phyloP scores from a whole-genome alignment of 2,888 invertebrate genomes.

The Xylota sylvarum region DNA sequence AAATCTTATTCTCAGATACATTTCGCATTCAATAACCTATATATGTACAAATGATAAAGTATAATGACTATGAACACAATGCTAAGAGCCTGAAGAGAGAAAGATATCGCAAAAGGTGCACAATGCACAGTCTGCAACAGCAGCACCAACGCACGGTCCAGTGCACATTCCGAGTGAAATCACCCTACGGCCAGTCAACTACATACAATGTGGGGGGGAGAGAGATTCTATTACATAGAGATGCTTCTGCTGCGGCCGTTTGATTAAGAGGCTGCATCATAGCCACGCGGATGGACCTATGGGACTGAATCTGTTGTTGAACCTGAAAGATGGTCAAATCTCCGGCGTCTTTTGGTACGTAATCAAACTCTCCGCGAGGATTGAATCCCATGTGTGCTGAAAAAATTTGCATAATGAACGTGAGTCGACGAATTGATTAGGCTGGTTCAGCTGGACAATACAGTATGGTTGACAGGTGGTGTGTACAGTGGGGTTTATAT shows the following conservation, averaged over 20 bases:
- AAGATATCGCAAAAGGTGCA: conserved; percentile 24
- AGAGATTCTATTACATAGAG: conserved; percentile 67
- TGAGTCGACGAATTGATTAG: conserved; percentile 75
- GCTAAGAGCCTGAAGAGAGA: conserved; percentile 56
- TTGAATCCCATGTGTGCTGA: conserved; percentile 61
- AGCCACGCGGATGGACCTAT: conserved; percentile 38
- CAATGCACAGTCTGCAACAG: conserved; percentile 34
- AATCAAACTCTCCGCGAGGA: conserved; percentile 48
- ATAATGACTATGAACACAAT: conserved; percentile 75
- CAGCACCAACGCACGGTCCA: conserved; percentile 62
- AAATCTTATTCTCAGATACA: conserved; percentile 66
- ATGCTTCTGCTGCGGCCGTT: conserved; percentile 61
- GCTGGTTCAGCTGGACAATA: conserved; percentile 29
- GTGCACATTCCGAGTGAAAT: conserved; percentile 66
- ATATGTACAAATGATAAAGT: conserved; percentile 75
- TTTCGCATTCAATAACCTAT: conserved; percentile 76
- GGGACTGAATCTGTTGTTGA: conserved; percentile 38
- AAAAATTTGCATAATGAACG: conserved; percentile 75
- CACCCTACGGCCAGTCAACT: conserved; percentile 37
- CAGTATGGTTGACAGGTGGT: conserved; percentile 41
- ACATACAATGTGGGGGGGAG: conserved; percentile 20
- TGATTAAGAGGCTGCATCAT: conserved; percentile 70
- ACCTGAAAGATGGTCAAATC: conserved; percentile 62
- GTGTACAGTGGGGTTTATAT: no score
- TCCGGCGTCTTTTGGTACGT: conserved; percentile 44